Base-by-base conservation (phyloP, 1,140 invertebrate genomes). In the Zaprionus ornatus region DNA sequence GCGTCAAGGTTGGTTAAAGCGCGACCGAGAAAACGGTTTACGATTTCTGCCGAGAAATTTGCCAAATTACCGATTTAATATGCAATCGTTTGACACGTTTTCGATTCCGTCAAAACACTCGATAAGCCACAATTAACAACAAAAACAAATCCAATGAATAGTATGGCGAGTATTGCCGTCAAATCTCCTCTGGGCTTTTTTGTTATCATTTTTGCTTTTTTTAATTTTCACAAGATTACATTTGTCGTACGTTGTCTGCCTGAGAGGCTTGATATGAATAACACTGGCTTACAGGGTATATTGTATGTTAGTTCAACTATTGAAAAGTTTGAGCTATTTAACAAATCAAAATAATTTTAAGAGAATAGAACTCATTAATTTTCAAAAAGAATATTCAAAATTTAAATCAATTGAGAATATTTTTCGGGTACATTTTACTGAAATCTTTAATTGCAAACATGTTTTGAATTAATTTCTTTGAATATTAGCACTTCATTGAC, bases 1-100 rank as follows among this genome's bases (percentile, higher is more conserved):
- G 42, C 40, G 42, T 42, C 62, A 79, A 76, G 73, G 73, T 79
- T 37, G 50, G 32, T 27, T 17, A 17, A 69, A 32, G 60, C 66
- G 45, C 60, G 48, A 63, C 57, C 3, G 48, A 29, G 19, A 7
- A 10, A 40, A 37, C 52, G 48, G 21, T 54, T 23, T 29, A 60
- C 23, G 55, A 45, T 54, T 63, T 35, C 17, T 19, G 21, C 35
- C 23, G 9, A 21, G 23, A 13, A 72, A 32, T 73, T 37, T 54
- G 35, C 25, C 57, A 69, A 48, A 62, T 62, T 56, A 32, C 19
- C 17, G 21, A 57, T 48, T 42, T 70, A 23, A 29, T 57, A 42
- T 15, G 59, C 66, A 40, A 23, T 15, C 13, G 23, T 37, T 57
- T 59, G 59, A 35, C 59, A 63, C 59, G 35, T 74, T 63, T 74